Conservation (phyloP, 2,113 vertebrate species). For the Coptodon bakossiorum region DNA sequence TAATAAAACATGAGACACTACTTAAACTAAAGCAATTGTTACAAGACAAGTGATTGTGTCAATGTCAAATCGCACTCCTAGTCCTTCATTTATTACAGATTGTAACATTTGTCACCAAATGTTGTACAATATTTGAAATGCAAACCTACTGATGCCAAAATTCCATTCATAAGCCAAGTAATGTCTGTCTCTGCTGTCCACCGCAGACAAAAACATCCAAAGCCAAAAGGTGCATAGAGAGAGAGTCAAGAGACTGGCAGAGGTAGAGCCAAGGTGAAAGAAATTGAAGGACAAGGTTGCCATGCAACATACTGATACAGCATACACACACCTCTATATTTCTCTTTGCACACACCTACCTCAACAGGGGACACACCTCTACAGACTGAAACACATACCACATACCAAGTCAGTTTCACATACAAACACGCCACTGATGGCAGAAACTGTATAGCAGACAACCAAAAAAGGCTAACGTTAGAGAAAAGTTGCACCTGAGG, state of each 20-base stretch:
- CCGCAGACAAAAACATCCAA: background rate
- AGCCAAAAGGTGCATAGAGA: background rate
- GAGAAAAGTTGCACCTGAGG: background rate
- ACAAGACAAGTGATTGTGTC: background rate
- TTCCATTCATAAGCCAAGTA: background rate
- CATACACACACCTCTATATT: background rate
- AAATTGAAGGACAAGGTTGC: background rate
- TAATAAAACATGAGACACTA: background rate
- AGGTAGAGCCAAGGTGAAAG: background rate
- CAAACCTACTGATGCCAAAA: background rate
- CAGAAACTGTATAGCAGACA: background rate
- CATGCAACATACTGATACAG: background rate
- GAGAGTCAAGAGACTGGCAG: background rate
- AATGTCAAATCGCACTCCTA: background rate
- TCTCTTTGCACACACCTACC: background rate
- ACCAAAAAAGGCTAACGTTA: background rate
- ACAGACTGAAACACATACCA: background rate
- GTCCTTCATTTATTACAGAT: background rate
- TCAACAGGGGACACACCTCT: slow-evolving; percentile 25
- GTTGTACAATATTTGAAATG: background rate
- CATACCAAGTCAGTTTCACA: background rate
- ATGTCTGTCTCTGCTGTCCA: background rate
- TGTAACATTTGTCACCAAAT: background rate
- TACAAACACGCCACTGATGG: background rate
- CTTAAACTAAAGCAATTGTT: background rate